These are phyloP conservation scores for Sebastes fasciatus DNA, from an alignment of 2,113 vertebrate species.

Conservation along the genomic window DNA sequence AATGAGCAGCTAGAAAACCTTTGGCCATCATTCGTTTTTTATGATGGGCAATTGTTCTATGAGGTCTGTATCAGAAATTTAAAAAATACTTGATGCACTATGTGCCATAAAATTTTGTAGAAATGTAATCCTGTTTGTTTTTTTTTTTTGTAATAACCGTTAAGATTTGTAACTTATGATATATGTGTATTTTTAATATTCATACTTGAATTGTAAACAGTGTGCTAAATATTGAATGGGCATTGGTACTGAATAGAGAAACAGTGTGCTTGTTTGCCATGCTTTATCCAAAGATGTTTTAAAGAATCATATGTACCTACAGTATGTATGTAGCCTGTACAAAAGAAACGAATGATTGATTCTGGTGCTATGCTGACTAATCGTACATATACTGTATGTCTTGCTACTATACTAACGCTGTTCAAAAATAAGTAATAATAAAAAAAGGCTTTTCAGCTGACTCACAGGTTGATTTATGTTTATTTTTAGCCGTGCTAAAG, in stretches of 20 bases:
- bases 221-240: conserved; percentile 75
- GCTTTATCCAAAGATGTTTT: conserved; percentile 86
- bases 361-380: conserved; percentile 82
- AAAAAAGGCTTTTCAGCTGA: conserved; percentile 58
- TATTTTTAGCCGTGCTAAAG: background rate
- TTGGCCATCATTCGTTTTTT: conserved; percentile 74
- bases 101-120: conserved; percentile 87
- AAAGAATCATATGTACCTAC: conserved; percentile 73
- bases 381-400: conserved; percentile 67
- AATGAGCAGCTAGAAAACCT: conserved; percentile 83
- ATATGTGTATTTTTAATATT: conserved; percentile 80
- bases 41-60: conserved; percentile 83
- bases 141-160: conserved; percentile 75
- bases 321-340: conserved; percentile 71
- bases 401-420: conserved; percentile 80
- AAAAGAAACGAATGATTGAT: conserved; percentile 71
- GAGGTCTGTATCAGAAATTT: conserved; percentile 94
- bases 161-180: conserved; percentile 81
- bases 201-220: conserved; percentile 86
- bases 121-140: conserved; percentile 70
- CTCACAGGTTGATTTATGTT: conserved; percentile 7
- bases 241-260: conserved; percentile 72
- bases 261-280: conserved; percentile 72
- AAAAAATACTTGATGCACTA: conserved; percentile 90
- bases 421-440: conserved; percentile 74